Evolutionary conservation across 2,113 vertebrate species (phyloP).

Genomic region (Corydoras sp.): DNA sequence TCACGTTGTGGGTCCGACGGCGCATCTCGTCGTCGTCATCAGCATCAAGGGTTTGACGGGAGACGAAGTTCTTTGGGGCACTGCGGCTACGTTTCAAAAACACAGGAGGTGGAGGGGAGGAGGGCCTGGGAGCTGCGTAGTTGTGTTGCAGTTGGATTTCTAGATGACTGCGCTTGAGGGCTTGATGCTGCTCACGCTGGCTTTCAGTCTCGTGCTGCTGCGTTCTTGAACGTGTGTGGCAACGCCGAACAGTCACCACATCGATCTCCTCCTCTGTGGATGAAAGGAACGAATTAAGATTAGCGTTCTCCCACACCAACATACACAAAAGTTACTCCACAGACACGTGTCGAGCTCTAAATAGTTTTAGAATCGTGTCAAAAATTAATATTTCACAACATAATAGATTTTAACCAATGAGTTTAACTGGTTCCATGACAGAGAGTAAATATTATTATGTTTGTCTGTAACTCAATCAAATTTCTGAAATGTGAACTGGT

Average conservation of each 20-base stretch:
- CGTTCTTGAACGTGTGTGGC: constrained; percentile 40
- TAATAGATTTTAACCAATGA: no score
- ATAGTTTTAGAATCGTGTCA: no score
- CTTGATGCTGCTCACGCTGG: constrained; percentile 43
- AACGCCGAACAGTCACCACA: constrained; percentile 63
- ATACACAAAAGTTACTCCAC: background rate
- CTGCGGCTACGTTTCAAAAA: constrained; percentile 50
- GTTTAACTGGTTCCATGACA: no score
- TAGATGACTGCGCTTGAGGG: constrained; percentile 52
- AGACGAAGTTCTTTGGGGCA: constrained; percentile 20
- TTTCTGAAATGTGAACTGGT: background rate
- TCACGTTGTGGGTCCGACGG: constrained; percentile 70
- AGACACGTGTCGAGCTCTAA: background rate
- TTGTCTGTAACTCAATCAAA: no score
- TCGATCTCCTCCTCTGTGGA: constrained; percentile 73
- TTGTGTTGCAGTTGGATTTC: constrained; percentile 75
- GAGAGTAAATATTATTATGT: no score
- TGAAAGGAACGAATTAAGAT: no score
- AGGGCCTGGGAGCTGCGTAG: constrained; percentile 68
- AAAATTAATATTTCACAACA: no score
- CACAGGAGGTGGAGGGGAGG: constrained; percentile 41
- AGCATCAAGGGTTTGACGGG: constrained; percentile 40
- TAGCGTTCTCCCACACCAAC: background rate
- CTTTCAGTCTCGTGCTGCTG: constrained; percentile 37
- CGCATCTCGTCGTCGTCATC: constrained; percentile 72